A percentile compares a stretch with the other conserved stretches of the same genome.
phyloP scores from a whole-genome alignment of 2,888 invertebrate genomes.

The Timandra comae region DNA sequence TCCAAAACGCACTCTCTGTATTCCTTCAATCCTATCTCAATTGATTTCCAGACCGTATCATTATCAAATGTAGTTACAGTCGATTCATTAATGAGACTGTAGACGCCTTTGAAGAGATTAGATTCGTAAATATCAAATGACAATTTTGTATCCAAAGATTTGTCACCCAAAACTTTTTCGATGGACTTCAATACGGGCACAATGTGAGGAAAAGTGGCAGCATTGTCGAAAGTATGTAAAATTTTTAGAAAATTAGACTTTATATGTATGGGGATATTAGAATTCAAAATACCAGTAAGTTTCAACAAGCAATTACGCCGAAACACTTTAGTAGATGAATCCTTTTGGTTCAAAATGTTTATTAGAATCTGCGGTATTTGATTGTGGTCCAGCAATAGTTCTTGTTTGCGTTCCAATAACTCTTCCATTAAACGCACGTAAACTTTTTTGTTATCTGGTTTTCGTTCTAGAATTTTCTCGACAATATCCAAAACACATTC shows the following conservation, averaged over 20 bases:
- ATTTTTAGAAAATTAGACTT: slow-evolving; percentile 66
- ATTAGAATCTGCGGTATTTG: slow-evolving; percentile 80
- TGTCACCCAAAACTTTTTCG: slow-evolving; percentile 37
- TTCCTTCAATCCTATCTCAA: slow-evolving; percentile 72
- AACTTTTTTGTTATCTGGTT: slow-evolving; percentile 45
- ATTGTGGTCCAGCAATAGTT: slow-evolving; percentile 80
- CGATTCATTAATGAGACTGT: slow-evolving; percentile 72
- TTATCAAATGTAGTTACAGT: slow-evolving; percentile 60
- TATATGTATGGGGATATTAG: slow-evolving; percentile 59
- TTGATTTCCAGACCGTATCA: slow-evolving; percentile 74
- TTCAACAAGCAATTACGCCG: slow-evolving; percentile 52
- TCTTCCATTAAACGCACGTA: slow-evolving; percentile 66
- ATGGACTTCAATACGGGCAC: slow-evolving; percentile 39
- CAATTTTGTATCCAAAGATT: slow-evolving; percentile 34
- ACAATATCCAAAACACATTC: slow-evolving; percentile 74
- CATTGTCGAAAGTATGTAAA: slow-evolving; percentile 60
- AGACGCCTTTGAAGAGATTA: slow-evolving; percentile 70
- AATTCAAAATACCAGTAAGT: slow-evolving; percentile 49
- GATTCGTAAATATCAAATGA: slow-evolving; percentile 70
- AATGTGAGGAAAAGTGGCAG: slow-evolving; percentile 56
- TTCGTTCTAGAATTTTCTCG: slow-evolving; percentile 39
- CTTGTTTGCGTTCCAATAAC: slow-evolving; percentile 68
- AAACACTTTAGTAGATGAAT: slow-evolving; percentile 56
- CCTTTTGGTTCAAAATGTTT: slow-evolving; percentile 76
- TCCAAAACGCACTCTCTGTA: slow-evolving; percentile 64